Evolutionary conservation across 2,797 vertebrate genomes (phyloP), one percentile per base, ranked within the genome.

Genomic region (Acestrorhynchus altus): DNA sequence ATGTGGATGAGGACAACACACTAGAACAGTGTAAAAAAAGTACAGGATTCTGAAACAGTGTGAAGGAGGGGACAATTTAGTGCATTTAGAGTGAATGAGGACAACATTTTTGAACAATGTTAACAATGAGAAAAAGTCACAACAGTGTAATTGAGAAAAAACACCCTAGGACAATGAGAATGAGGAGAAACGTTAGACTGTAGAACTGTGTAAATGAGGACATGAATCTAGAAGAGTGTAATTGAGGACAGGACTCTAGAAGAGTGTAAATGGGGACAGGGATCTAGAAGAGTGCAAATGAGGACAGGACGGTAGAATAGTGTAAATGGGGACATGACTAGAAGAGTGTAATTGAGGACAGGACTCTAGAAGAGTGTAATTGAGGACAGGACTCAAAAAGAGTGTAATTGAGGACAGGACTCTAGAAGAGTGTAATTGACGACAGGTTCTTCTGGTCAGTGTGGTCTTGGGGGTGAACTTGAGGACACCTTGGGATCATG

Each of bases 401-500:
- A 42, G 7, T 8, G 1, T 42, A 11, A 42, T 1, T 4, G 40
- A 42, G 40, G 10, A 42, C 46, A 47, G 15, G 1, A 49, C 18
- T 49, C 13, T 16, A 6, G 31, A 35, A 35, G 2, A 35, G 6
- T 35, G 31, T 35, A 35, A 35, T 2, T 2, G 31, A 35, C 2
- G 31, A 6, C 2, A 2, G 6, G n/a, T n/a, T n/a, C n/a, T 51
- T 15, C 12, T 46, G 51, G 51, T 56, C 22, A 56, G 9, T 13
- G 52, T 24, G 22, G 10, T 12, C 52, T 56, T 20, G 52, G 56
- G 15, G n/a, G 35, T 84, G 72, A 78, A 78, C 46, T 71, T 44
- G 28, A 26, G 40, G 20, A 59, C 61, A 54, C 74, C 49, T 74
- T 51, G 4, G 39, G 35, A 77, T 77, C 56, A 59, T 77, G 18